Evolutionary conservation across 1,140 invertebrate genomes (phyloP), one percentile per base, ranked within the genome.

Genomic region (Leguminivora glycinivorella): DNA sequence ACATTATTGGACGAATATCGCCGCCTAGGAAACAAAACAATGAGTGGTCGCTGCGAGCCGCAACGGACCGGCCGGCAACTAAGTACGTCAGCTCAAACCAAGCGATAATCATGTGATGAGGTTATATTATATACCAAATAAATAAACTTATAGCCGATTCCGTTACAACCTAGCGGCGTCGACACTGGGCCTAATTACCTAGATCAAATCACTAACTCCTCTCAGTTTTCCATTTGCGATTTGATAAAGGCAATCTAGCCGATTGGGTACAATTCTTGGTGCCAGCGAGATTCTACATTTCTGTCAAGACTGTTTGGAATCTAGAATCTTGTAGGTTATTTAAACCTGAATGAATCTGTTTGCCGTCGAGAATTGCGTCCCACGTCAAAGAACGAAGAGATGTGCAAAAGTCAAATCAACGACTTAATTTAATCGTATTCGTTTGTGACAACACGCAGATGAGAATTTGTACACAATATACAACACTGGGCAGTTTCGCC

Each of bases 1-100:
- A 83, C 79, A 81, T 24, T 63, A 63, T 63, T 63, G 58, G 58
- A 63, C 58, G 58, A 63, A 63, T 63, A 63, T 63, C 58, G 58
- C 29, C 58, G 58, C 58, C 58, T 63, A 63, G 14, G 58, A 63
- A 63, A 63, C 58, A 63, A 63, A 60, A 63, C 22, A 60, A 60
- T 29, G 58, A 9, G 26, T 5, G 58, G 26, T 26, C 58, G 26
- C 58, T 17, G 58, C 58, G 14, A 58, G 58, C 26, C 26, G 58
- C 26, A 17, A 26, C 25, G 58, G 58, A 63, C 58, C 29, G 58
- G 6, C 58, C 2, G n/a, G n/a, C 25, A n/a, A 58, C 14, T 58
- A 58, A 58, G 56, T 58, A 58, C 56, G 29, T 58, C 19, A n/a
- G 29, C 10, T n/a, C 24, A n/a, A 26, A 7, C 56, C 14, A n/a